Conservation (phyloP, 64 coral and sea anemone species). For the Montipora capricornis region DNA sequence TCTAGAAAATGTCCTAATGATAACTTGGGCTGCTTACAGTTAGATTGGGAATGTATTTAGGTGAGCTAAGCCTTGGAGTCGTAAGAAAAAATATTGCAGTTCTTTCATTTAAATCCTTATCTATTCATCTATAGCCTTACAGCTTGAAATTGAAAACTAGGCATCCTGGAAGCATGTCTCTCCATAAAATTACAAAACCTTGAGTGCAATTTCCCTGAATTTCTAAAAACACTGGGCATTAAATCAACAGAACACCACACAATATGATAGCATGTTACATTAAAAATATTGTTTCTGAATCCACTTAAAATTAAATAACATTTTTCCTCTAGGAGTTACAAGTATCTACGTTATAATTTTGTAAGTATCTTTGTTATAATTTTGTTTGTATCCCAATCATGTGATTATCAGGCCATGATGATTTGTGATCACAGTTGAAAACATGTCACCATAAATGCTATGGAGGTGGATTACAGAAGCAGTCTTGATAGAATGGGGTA, state of each 20-base stretch:
- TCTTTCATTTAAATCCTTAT: conserved; percentile 4
- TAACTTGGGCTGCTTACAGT: neutral
- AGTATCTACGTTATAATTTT: no score
- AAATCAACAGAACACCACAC: conserved; percentile 3
- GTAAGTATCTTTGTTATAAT: no score
- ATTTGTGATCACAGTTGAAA: conserved; percentile 14
- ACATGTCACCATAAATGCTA: neutral
- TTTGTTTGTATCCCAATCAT: no score
- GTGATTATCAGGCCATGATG: no score
- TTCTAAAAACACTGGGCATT: conserved; percentile 5
- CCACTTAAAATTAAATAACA: no score
- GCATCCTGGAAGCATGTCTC: neutral
- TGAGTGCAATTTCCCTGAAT: neutral
- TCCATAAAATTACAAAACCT: neutral
- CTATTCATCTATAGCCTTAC: neutral
- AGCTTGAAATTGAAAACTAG: conserved; percentile 1
- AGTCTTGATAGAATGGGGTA: conserved; percentile 1
- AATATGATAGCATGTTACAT: conserved; percentile 1
- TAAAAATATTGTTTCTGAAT: neutral
- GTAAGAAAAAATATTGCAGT: neutral
- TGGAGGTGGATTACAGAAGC: conserved; percentile 10
- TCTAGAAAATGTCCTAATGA: conserved; percentile 9
- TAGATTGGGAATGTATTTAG: conserved; percentile 5
- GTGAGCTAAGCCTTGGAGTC: neutral
- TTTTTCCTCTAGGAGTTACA: no score